Evolutionary conservation across 2,888 invertebrate species (phyloP), one percentile per base, ranked within the genome.

Genomic region (Cheilosia soror): DNA sequence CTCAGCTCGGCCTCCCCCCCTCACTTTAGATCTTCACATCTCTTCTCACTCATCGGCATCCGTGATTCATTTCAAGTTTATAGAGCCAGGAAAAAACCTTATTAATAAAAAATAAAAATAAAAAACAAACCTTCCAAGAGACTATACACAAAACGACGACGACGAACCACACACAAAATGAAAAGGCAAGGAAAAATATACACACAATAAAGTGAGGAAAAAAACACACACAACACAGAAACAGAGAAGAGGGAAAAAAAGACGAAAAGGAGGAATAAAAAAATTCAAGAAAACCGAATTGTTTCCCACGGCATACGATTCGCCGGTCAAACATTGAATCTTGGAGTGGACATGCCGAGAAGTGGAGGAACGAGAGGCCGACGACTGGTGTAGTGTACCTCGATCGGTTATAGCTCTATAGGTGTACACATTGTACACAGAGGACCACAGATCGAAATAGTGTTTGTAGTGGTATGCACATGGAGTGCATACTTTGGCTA

Each of bases 141-240:
- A 69, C 79, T 69, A 51, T 29, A 69, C 75, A 80, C 76, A 76
- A 77, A 37, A 37, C 37, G 37, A 37, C 37, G 2, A 82, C 75
- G 69, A 65, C 75, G 71, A 72, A 71, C 73, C 82, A 76, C 85
- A 77, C 96, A 95, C 92, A 98, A 94, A 93, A 98, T 97, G 94
- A 98, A 98, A 91, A 97, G 96, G 92, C 98, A 98, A 90, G 83
- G 83, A 83, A 96, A 96, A 91, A 96, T 94, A 92, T 94, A 94
- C 92, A 96, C 96, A 97, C 97, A 95, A 87, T 87, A 79, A 84
- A 80, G 86, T 75, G 78, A 87, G 55, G 78, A 65, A 57, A 58
- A 88, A 94, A 94, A 88, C 15, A 57, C 20, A 15, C 33, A 60
- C 42, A 44, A 25, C 40, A 60, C 40, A 60, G 89, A 92, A 91